phyloP scores from a whole-genome alignment of 2,113 vertebrate species.

The Pimephales promelas region DNA sequence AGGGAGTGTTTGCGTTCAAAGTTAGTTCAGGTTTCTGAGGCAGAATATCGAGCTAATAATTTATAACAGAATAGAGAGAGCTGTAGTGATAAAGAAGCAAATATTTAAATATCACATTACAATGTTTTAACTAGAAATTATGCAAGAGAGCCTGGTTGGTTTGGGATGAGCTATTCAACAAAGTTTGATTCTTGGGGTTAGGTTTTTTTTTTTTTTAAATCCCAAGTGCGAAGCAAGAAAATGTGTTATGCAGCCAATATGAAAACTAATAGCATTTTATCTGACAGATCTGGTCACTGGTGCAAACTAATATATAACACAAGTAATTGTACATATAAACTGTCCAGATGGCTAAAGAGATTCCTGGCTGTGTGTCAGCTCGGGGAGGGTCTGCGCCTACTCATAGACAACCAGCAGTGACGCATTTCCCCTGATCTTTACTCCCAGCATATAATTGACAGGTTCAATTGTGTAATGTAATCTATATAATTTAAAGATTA shows the following conservation, averaged over 20 bases:
- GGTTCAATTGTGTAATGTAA: constrained; percentile 12
- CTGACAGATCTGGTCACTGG: constrained; percentile 6
- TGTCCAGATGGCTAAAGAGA: constrained; percentile 22
- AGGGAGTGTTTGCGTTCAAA: too few relatives aligned
- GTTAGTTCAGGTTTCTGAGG: too few relatives aligned
- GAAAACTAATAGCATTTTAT: neutral
- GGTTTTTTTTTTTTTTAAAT: neutral
- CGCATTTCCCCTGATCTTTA: constrained; percentile 11
- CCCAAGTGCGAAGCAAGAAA: neutral
- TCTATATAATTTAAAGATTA: constrained; percentile 1
- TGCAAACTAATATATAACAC: neutral
- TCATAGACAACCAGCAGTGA: neutral
- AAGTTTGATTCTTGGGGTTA: neutral
- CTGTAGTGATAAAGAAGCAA: too few relatives aligned
- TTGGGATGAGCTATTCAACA: neutral
- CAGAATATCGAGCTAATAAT: too few relatives aligned
- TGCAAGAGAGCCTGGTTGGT: neutral
- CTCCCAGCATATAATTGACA: neutral
- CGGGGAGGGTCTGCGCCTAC: neutral
- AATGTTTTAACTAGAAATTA: too few relatives aligned
- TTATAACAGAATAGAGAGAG: too few relatives aligned
- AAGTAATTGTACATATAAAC: constrained; percentile 8
- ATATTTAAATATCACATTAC: too few relatives aligned
- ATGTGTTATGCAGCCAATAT: neutral
- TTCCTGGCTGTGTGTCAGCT: constrained; percentile 15